Conservation (phyloP, 2,797 vertebrate species). For the Psittacula echo region DNA sequence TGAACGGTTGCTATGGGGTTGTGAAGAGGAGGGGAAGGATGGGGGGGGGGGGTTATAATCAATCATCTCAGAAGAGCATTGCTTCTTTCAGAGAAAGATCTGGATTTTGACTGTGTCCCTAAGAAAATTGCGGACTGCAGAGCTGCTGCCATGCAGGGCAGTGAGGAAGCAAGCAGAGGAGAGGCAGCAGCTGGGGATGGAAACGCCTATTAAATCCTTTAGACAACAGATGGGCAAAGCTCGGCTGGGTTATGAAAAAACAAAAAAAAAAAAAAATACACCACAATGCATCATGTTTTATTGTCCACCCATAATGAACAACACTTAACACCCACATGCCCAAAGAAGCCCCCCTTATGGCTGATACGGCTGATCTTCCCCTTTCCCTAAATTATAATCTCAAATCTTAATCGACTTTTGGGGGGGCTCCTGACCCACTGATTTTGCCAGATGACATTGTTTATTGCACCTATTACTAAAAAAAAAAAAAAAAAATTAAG, state of each 20-base stretch:
- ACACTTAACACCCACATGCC: constrained; percentile 70
- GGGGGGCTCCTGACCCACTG: neutral
- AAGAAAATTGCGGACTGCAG: constrained; percentile 78
- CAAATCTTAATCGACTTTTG: constrained; percentile 28
- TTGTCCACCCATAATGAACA: constrained; percentile 71
- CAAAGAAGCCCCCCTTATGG: constrained; percentile 35
- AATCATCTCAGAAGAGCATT: constrained; percentile 73
- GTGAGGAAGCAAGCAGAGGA: constrained; percentile 74
- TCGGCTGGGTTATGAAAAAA: constrained; percentile 43
- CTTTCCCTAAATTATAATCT: constrained; percentile 26
- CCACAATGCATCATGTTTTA: constrained; percentile 76
- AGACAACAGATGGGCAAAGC: constrained; percentile 85
- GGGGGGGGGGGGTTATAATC: constrained; percentile 49
- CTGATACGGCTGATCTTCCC: constrained; percentile 1
- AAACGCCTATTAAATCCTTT: constrained; percentile 84
- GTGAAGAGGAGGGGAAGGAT: constrained; percentile 54
- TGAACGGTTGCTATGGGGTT: constrained; percentile 75
- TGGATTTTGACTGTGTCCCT: constrained; percentile 78
- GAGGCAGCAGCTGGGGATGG: constrained; percentile 82
- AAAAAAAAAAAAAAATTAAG: neutral
- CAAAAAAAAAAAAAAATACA: constrained; percentile 27
- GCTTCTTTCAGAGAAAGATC: constrained; percentile 77
- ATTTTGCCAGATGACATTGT: constrained; percentile 14
- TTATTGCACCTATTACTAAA: constrained; percentile 29
- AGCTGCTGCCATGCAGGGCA: constrained; percentile 74